Base-by-base conservation (phyloP, 2,797 vertebrate species). In the Alauda arvensis region DNA sequence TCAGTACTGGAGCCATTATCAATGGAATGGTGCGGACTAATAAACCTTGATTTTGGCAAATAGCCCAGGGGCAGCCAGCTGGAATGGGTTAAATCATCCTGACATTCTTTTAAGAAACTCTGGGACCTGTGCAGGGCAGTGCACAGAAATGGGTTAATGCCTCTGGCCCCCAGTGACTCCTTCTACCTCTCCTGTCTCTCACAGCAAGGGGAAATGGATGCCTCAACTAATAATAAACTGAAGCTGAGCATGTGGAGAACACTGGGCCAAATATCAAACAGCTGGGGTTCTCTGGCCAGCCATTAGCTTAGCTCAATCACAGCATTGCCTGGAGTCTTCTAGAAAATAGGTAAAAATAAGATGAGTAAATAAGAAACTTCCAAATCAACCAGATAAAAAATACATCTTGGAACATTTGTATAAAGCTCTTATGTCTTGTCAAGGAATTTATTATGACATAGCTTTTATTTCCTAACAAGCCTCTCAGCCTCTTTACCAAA, bases 31-130 rank as follows among this genome's bases (percentile, higher is more conserved):
- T 78, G 49, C 8, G 0, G 81, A 72, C 90, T 94, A 94, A 91
- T 91, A 94, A 94, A 87, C 77, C 84, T 83, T 72, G 42, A 78
- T 87, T 93, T 88, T 80, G 92, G 89, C 91, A 88, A 92, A 91
- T 78, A 93, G 91, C 87, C 91, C 53, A 74, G 33, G 63, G 79
- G 60, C 60, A 92, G 88, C 67, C 90, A 93, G 70, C 85, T 86
- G 89, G 65, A 83, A 78, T 51, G 49, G 77, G 74, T 78, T 90
- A 88, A 94, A 83, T 62, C 8, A 2, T 69, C 84, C 56, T 37
- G 43, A 88, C 60, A 69, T 76, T 55, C 77, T 90, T 85, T 72
- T 23, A 67, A 93, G 85, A 53, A 74, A 59, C 65, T 37, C 51
- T 45, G 87, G 67, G 83, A 85, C 46, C 57, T 31, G 33, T 59